Evolutionary conservation across 2,888 invertebrate genomes (phyloP).

Genomic region (Lepas anatifera): DNA sequence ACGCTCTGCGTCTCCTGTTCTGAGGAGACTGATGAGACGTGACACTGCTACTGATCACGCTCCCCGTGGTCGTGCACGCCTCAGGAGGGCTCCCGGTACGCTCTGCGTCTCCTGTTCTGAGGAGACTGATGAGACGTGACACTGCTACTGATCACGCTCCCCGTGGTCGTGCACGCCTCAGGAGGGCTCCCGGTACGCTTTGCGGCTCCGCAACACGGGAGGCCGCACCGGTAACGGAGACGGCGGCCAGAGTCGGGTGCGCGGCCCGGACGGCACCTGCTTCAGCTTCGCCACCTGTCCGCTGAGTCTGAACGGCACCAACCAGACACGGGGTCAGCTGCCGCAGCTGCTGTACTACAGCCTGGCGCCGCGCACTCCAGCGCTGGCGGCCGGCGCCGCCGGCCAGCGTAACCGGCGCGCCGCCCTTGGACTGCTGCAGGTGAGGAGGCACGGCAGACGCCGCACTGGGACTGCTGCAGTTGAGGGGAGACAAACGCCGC

Average conservation of each 20-base stretch:
- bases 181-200: constrained; percentile 79
- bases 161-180: too few species aligned
- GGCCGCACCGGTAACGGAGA: constrained; percentile 91
- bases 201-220: constrained; percentile 76
- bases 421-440: constrained; percentile 61
- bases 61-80: too few species aligned
- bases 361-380: constrained; percentile 33
- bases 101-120: too few species aligned
- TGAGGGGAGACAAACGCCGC: too few species aligned
- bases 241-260: constrained; percentile 72
- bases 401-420: constrained; percentile 53
- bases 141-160: too few species aligned
- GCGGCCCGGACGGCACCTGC: constrained; percentile 82
- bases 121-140: too few species aligned
- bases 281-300: constrained; percentile 86
- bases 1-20: too few species aligned
- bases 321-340: constrained; percentile 84
- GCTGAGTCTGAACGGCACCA: constrained; percentile 92
- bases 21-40: too few species aligned
- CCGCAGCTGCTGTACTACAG: constrained; percentile 84
- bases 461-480: too few species aligned
- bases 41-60: too few species aligned
- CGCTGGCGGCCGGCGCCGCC: constrained; percentile 27
- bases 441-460: too few species aligned
- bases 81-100: too few species aligned